Percentiles rank a stretch among this genome's conserved stretches.
phyloP scores from a whole-genome alignment of 2,797 vertebrate genomes.

The Diceros bicornis region DNA sequence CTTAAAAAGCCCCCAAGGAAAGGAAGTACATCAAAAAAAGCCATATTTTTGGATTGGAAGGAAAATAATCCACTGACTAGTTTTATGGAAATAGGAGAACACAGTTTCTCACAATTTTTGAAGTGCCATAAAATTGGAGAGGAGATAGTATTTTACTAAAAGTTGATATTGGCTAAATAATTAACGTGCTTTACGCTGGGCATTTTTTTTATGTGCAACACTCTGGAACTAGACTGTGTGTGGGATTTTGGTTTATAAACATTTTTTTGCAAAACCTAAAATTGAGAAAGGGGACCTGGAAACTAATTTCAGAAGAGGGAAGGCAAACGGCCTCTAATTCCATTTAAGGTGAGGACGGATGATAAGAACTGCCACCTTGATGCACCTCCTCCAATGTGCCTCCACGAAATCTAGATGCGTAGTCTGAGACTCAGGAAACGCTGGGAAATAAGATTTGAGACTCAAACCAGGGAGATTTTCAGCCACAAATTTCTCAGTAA shows the following conservation, averaged over 20 bases:
- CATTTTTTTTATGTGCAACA: neutral
- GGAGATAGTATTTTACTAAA: neutral
- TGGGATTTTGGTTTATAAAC: no score
- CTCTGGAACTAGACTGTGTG: neutral
- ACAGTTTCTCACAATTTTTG: neutral
- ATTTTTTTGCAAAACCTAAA: neutral
- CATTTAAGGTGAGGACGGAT: neutral
- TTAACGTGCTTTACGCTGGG: neutral
- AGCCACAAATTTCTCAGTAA: neutral
- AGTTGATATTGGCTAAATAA: neutral
- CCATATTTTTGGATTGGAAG: neutral
- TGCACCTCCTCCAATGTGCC: fast-evolving
- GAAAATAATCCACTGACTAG: neutral
- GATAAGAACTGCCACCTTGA: neutral
- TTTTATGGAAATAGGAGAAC: neutral
- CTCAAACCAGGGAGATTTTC: neutral
- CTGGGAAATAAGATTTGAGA: neutral
- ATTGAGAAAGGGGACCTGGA: neutral
- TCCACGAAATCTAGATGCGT: fast-evolving
- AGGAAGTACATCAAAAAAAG: neutral
- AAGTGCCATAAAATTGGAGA: neutral
- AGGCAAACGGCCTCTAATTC: neutral
- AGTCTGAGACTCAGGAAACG: fast-evolving
- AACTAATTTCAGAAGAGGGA: neutral
- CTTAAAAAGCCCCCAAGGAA: neutral